phyloP scores from a whole-genome alignment of 2,797 vertebrate genomes.

The Catamblyrhynchus diadema region DNA sequence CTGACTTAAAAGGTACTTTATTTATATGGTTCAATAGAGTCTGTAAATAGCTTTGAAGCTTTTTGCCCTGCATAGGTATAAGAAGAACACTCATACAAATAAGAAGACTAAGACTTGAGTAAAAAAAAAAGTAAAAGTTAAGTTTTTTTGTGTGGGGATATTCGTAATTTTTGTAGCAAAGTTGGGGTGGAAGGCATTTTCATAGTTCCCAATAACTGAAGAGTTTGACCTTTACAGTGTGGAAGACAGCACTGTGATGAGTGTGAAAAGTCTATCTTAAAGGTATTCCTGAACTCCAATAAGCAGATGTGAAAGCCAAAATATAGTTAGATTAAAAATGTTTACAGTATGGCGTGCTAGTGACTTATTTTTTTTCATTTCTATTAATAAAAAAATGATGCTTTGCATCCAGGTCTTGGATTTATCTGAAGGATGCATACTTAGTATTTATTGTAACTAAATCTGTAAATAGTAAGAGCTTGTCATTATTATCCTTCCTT shows the following conservation, averaged over 20 bases:
- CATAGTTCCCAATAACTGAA: neutral
- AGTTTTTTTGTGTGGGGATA: neutral
- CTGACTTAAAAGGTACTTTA: neutral
- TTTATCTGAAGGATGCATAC: neutral
- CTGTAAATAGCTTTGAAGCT: neutral
- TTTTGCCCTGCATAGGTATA: neutral
- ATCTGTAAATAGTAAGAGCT: neutral
- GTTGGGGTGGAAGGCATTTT: neutral
- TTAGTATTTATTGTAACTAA: neutral
- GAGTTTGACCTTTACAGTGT: neutral
- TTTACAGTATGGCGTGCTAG: neutral
- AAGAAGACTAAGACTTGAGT: neutral
- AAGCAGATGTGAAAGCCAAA: neutral
- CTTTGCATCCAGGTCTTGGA: neutral
- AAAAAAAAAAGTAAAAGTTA: neutral
- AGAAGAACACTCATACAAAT: neutral
- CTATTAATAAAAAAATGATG: neutral
- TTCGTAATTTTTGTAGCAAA: neutral
- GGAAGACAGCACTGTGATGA: neutral
- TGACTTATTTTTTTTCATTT: neutral
- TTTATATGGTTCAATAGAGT: neutral
- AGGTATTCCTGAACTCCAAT: neutral
- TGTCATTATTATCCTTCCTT: neutral
- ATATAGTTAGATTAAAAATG: neutral
- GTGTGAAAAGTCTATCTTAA: neutral